These are phyloP conservation scores for Cecropterus lyciades DNA, from an alignment of 1,140 invertebrate species.

Conservation along the genomic window DNA sequence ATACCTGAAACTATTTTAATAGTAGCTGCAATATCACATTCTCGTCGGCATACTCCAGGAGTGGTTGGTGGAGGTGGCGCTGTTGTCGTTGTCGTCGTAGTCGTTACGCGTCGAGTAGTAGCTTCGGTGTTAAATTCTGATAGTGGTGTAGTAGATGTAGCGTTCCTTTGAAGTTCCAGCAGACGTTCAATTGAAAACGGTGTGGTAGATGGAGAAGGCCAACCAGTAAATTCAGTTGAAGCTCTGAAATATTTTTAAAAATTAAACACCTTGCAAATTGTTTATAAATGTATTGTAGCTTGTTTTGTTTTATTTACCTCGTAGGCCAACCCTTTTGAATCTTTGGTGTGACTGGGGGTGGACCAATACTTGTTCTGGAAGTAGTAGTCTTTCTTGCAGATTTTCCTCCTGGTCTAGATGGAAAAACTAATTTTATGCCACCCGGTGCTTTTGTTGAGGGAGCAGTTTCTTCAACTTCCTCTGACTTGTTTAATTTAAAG, in stretches of 20 bases:
- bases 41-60: conserved; percentile 90
- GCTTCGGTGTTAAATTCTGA: conserved; percentile 80
- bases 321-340: conserved; percentile 93
- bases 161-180: conserved; percentile 88
- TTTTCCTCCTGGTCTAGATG: conserved; percentile 90
- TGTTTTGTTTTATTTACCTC: conserved; percentile 83
- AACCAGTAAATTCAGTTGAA: conserved; percentile 94
- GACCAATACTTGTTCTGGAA: conserved; percentile 72
- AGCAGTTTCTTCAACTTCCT: conserved; percentile 50
- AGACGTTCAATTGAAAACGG: conserved; percentile 93
- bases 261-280: conserved; percentile 26
- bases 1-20: conserved; percentile 90
- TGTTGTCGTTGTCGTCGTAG: conserved; percentile 91
- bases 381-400: conserved; percentile 86
- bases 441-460: conserved; percentile 76
- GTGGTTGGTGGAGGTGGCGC: conserved; percentile 90
- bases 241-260: conserved; percentile 83
- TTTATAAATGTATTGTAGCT: conserved; percentile 20
- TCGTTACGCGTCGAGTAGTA: conserved; percentile 86
- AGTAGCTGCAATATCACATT: conserved; percentile 93
- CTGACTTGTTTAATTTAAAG: conserved; percentile 79
- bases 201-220: conserved; percentile 93
- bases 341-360: conserved; percentile 84
- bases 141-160: conserved; percentile 82
- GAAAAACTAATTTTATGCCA: conserved; percentile 90